phyloP scores from a whole-genome alignment of 2,113 vertebrate species.

The Fulmarus glacialis region DNA sequence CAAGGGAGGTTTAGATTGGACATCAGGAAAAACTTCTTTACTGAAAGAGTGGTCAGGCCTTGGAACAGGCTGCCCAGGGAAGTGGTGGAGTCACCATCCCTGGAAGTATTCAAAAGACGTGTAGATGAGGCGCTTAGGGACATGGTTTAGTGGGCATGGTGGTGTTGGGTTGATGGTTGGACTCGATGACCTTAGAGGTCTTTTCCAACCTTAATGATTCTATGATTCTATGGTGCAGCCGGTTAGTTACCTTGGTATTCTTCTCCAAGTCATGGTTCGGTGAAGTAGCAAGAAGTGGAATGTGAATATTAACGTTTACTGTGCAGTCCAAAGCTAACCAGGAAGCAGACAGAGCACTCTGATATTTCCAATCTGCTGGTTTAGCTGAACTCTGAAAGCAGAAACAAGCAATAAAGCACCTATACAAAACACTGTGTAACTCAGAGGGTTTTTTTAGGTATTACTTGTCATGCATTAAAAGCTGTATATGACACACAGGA shows the following conservation, averaged over 20 bases:
- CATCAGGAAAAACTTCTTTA: too few species aligned
- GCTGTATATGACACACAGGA: not conserved
- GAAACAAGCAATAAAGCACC: not conserved
- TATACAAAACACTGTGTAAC: not conserved
- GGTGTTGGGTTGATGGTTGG: too few species aligned
- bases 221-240: too few species aligned
- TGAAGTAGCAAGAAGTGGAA: slow-evolving; percentile 80
- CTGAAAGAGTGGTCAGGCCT: too few species aligned
- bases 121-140: too few species aligned
- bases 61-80: too few species aligned
- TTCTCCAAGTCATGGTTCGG: slow-evolving; percentile 75
- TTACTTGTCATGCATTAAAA: not conserved
- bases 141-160: too few species aligned
- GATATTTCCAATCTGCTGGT: slow-evolving; percentile 95
- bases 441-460: not conserved
- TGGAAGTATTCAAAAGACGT: too few species aligned
- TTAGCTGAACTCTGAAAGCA: slow-evolving; percentile 83
- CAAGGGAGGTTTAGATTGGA: too few species aligned
- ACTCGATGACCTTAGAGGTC: too few species aligned
- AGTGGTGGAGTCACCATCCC: too few species aligned
- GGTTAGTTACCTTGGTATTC: slow-evolving; percentile 81
- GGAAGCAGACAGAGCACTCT: slow-evolving; percentile 80
- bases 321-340: slow-evolving; percentile 86
- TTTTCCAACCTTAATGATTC: too few species aligned
- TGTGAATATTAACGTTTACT: slow-evolving; percentile 82